Base-by-base conservation (phyloP, 2,113 vertebrate species). In the Caloenas nicobarica region DNA sequence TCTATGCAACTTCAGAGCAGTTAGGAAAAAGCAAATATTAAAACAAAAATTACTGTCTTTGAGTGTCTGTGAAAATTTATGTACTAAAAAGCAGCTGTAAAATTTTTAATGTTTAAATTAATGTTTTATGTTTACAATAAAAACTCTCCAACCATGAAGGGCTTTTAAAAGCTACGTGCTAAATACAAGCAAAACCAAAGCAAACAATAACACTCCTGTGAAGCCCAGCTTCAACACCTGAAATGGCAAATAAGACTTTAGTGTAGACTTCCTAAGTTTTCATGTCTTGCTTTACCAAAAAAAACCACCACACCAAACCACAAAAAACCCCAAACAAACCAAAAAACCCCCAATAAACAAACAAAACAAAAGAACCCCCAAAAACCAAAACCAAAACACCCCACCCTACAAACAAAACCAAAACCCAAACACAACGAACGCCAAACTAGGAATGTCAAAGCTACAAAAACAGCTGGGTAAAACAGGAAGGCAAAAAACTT, bases 81-180 rank as follows among this genome's bases (percentile, higher is more conserved):
- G 97, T 95, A 96, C 96, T 97, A 96, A 98, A 97, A 97, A 98
- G 94, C 96, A 97, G 97, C 92, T 97, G 96, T 98, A 98, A 98
- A 98, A 97, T 76, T 77, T 98, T 98, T 98, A 98, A 98, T 97
- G 98, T 97, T 98, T 98, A 97, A 98, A 98, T 98, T 97, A 98
- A 98, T 88, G 70, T 96, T 98, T 98, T 98, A 98, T 97, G 95
- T 98, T 98, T 98, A 98, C 95, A 97, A 97, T 98, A 98, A 98
- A 98, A 98, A 80, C 87, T 94, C 91, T 97, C 79, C 72, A 97
- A 96, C 95, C 97, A 97, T 96, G 97, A 97, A 98, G 95, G 95
- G 89, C 97, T 97, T 97, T 97, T 97, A 98, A 97, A 97, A 71
- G 93, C 97, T 97, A 96, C 92, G 96, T 91, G 94, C 78, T 91